Base-by-base conservation (phyloP, 1,140 invertebrate species). In the Apis cerana region DNA sequence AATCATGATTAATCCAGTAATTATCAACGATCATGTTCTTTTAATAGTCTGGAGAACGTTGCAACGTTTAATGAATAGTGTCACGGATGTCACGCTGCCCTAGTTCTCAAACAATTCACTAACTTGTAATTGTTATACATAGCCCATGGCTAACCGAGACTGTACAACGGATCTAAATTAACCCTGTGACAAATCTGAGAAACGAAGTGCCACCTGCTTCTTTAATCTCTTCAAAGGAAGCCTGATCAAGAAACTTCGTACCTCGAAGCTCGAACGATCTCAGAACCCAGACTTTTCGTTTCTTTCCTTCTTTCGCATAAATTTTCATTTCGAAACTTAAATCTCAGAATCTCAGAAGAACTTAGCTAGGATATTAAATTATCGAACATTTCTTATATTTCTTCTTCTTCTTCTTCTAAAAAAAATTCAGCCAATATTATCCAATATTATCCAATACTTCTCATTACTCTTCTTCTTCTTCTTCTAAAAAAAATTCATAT, bases 81-180 rank as follows among this genome's bases (percentile, higher is more conserved):
- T 92, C 91, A 91, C 90, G 86, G 87, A 82, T 91, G 88, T 91
- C 91, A 92, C 86, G 89, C 72, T 91, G 92, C 86, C 91, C 92
- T 69, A 92, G 88, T 92, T 92, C 91, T 91, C 91, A 92, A 90
- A 92, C 86, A 85, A 87, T 89, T 80, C 77, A 58, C 56, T 54
- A 80, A 72, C 77, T 82, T 54, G 23, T 33, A 54, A 80, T 70
- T 74, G 82, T 83, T 83, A 71, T 72, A 78, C 75, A 78, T 71
- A 43, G 33, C 48, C 48, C 15, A 7, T 50, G 52, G 17, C 52
- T 61, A 82, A 54, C 70, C 33, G n/a, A 21, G 23, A 23, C 59
- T 68, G 54, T 65, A 58, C 79, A 75, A 5, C n/a, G 13, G 21
- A 21, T 75, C 71, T 50, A 56, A 75, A 75, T 50, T 27, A 68